These are phyloP conservation scores for Crotalus helleri DNA, from an alignment of 2,113 vertebrate genomes.

Conservation along the genomic window DNA sequence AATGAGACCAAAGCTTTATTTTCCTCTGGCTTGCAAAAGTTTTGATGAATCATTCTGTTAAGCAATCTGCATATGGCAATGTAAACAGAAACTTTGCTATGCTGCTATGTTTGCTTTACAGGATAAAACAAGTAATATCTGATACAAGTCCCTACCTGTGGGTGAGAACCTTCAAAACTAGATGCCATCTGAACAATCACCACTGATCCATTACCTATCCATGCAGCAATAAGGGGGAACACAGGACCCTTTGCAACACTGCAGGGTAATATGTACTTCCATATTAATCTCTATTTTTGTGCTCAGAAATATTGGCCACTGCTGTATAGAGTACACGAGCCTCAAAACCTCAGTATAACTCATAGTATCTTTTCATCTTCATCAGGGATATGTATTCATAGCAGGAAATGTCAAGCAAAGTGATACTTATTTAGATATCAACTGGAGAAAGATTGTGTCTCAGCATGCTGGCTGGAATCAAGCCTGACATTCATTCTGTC, in stretches of 20 bases:
- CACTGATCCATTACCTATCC: neutral
- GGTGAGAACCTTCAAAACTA: neutral
- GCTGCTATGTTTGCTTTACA: neutral
- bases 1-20: neutral
- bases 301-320: neutral
- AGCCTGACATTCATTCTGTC: neutral
- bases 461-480: neutral
- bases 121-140: neutral
- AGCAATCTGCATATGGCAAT: neutral
- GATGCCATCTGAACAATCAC: neutral
- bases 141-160: no score
- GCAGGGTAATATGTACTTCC: neutral
- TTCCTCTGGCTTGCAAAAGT: neutral
- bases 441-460: neutral
- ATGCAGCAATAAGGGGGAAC: neutral
- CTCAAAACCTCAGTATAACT: neutral
- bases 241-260: neutral
- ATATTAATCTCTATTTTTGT: neutral
- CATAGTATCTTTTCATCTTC: constrained; percentile 31
- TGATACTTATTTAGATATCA: neutral
- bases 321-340: no score
- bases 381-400: neutral
- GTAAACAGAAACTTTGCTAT: neutral
- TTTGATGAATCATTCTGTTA: neutral
- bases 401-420: constrained; percentile 27